These are phyloP conservation scores for Ruditapes philippinarum DNA, from an alignment of 1,140 invertebrate genomes.

Conservation along the genomic window DNA sequence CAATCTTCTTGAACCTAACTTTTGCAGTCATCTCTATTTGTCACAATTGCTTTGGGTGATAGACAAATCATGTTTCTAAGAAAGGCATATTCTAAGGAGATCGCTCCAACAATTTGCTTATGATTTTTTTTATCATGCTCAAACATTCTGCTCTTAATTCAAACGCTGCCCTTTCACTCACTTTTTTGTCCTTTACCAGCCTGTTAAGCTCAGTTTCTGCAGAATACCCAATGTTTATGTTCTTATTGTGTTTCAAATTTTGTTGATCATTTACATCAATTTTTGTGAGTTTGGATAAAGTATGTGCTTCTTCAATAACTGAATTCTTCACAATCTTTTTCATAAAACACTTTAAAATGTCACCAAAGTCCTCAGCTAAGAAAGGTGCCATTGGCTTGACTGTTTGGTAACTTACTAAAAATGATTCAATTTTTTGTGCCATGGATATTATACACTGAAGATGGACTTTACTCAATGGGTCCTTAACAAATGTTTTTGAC, in stretches of 20 bases:
- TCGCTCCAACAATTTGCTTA: constrained; percentile 34
- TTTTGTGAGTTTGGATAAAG: too few relatives aligned
- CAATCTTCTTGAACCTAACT: constrained; percentile 55
- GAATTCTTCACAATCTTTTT: too few relatives aligned
- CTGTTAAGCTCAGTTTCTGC: constrained; percentile 47
- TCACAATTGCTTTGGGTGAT: constrained; percentile 43
- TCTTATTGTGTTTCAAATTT: too few relatives aligned
- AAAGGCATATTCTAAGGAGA: constrained; percentile 36
- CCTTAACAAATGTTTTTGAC: constrained; percentile 19
- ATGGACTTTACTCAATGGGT: constrained; percentile 6
- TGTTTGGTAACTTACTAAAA: constrained; percentile 60
- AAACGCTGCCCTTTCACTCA: constrained; percentile 61
- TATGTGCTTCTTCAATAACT: too few relatives aligned
- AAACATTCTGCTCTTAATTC: constrained; percentile 51
- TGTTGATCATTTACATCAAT: too few relatives aligned
- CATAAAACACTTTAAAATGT: too few relatives aligned
- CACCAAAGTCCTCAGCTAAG: too few relatives aligned
- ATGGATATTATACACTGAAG: constrained; percentile 36
- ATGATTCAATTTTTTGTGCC: constrained; percentile 32
- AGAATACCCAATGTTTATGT: neutral
- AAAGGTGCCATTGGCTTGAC: constrained; percentile 69
- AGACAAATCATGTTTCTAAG: constrained; percentile 43
- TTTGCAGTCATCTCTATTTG: constrained; percentile 29
- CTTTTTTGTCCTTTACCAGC: neutral
- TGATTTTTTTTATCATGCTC: constrained; percentile 2